A percentile compares a stretch with the other conserved stretches of the same genome.
phyloP scores from a whole-genome alignment of 23 tunicate genomes.

The Aplidium turbinatum region DNA sequence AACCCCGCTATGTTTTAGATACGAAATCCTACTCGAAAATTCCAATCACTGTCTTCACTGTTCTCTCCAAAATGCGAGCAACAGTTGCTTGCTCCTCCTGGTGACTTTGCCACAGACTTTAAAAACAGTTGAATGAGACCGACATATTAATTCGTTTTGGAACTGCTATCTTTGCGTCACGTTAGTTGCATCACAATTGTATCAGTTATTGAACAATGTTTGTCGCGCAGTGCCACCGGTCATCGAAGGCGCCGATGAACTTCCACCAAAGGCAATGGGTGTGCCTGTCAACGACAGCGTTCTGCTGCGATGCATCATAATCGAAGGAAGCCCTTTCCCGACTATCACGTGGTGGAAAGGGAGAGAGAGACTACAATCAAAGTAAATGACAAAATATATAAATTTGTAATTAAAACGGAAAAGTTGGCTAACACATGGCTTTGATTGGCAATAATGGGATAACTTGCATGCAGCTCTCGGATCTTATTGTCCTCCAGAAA shows the following conservation, averaged over 20 bases:
- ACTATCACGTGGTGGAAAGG: conserved; percentile 80
- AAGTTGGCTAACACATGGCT: not conserved
- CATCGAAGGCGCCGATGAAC: conserved; percentile 58
- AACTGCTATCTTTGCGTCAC: too few species aligned
- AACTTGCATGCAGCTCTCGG: conserved; percentile 33
- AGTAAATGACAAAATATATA: conserved; percentile 16
- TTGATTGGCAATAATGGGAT: not conserved
- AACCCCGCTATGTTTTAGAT: too few species aligned
- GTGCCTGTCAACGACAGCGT: conserved; percentile 68
- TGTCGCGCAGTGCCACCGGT: conserved; percentile 75
- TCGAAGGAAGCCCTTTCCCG: conserved; percentile 90
- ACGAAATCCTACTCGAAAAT: too few species aligned
- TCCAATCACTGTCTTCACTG: too few species aligned
- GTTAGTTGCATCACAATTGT: too few species aligned
- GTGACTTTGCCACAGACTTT: too few species aligned
- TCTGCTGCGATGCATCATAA: conserved; percentile 55
- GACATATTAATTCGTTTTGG: too few species aligned
- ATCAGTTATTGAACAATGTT: not conserved
- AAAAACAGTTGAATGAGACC: too few species aligned
- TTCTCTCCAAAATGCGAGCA: too few species aligned
- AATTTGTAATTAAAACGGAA: not conserved
- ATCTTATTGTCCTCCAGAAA: conserved; percentile 43
- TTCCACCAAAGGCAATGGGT: conserved; percentile 61
- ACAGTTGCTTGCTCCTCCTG: too few species aligned
- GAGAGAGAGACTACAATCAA: conserved; percentile 30